phyloP scores from a whole-genome alignment of 1,140 invertebrate genomes.

The Drosophila equinoxialis region DNA sequence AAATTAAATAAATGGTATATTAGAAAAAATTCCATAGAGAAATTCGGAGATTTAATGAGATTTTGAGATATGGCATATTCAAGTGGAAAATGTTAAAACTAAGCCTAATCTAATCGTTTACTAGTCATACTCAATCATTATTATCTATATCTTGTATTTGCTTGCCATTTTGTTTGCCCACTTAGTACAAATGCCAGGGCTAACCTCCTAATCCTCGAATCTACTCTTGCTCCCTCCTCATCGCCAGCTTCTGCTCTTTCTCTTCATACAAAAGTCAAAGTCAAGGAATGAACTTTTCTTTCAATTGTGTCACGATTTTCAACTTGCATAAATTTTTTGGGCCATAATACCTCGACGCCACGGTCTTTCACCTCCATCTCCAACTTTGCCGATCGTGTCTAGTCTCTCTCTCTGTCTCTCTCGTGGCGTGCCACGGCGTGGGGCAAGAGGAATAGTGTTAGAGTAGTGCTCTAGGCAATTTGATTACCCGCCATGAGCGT shows the following conservation, averaged over 20 bases:
- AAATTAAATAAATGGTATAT: no score
- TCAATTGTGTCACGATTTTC: conserved; percentile 65
- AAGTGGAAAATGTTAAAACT: no score
- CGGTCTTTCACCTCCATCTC: conserved; percentile 8
- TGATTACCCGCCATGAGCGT: conserved; percentile 47
- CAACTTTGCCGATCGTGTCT: background rate
- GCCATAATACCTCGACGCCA: conserved; percentile 10
- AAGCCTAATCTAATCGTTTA: background rate
- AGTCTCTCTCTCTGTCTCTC: background rate
- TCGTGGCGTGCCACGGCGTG: background rate
- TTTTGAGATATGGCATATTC: no score
- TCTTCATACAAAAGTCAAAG: conserved; percentile 30
- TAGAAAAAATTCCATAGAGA: no score
- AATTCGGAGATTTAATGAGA: no score
- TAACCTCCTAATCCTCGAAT: background rate
- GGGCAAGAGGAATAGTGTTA: conserved; percentile 29
- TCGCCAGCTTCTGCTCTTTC: background rate
- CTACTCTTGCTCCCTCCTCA: background rate
- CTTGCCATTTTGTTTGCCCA: background rate
- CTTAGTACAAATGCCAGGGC: background rate
- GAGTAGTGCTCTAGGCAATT: conserved; percentile 39
- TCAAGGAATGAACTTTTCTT: conserved; percentile 53
- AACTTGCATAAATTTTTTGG: conserved; percentile 59
- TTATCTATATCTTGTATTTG: conserved; percentile 2
- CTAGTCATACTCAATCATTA: background rate